Percentiles rank a stretch among this genome's conserved stretches.
These are phyloP conservation scores for Cochlearius cochlearius DNA, from an alignment of 2,113 vertebrate genomes.

Conservation along the genomic window DNA sequence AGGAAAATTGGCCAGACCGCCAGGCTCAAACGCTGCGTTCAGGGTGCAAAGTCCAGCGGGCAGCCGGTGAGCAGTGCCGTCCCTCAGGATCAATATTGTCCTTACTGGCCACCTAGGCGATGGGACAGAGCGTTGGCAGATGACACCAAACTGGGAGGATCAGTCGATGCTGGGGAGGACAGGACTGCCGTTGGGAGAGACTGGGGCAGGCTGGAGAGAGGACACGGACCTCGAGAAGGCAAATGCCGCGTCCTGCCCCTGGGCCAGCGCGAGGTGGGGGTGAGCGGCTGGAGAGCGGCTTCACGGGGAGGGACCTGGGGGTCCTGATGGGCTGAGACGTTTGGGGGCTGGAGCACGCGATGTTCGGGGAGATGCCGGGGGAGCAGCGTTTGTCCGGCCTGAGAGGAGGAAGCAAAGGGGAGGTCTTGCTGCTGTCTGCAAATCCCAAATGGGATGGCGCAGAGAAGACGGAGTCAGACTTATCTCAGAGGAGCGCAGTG, in stretches of 20 bases:
- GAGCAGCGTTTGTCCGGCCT: background rate
- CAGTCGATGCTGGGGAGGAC: background rate
- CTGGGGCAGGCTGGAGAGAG: background rate
- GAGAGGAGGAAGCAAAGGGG: background rate
- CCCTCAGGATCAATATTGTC: background rate
- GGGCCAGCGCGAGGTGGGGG: background rate
- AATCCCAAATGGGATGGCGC: background rate
- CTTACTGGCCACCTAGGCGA: fast-evolving
- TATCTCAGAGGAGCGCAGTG: background rate
- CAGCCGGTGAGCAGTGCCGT: background rate
- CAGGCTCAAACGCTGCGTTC: fast-evolving
- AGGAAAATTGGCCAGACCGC: background rate
- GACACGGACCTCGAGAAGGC: fast-evolving
- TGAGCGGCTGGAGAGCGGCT: background rate
- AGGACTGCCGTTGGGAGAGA: fast-evolving
- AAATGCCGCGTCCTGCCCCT: background rate
- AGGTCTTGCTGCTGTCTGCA: background rate
- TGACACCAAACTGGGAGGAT: background rate
- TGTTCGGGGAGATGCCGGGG: background rate
- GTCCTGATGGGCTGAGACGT: background rate
- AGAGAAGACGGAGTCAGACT: background rate
- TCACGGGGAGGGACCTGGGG: too few relatives aligned
- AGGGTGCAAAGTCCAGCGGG: background rate
- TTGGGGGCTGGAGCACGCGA: background rate
- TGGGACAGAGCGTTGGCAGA: background rate